Evolutionary conservation across 2,797 vertebrate genomes (phyloP).

Genomic region (Mormyrops attenuatus): DNA sequence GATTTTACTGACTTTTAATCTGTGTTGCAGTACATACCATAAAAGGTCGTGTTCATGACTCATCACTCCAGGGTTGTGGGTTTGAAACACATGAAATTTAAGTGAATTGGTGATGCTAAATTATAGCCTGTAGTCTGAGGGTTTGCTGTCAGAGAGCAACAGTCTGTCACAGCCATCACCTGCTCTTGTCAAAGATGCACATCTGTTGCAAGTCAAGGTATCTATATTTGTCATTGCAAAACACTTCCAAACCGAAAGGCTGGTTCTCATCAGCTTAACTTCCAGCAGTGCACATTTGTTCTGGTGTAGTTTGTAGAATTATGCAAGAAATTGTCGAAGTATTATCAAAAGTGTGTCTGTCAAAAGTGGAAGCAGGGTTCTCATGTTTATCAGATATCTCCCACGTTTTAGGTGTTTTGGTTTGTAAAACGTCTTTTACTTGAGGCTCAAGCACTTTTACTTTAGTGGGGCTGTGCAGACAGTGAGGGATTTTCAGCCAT

Average conservation of each 20-base stretch:
- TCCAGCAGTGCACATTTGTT: conserved; percentile 38
- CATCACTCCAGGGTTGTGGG: not conserved
- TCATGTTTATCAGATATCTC: conserved; percentile 2
- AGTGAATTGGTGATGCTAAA: not conserved
- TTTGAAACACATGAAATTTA: not conserved
- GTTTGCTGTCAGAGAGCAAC: not conserved
- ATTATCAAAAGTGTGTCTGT: conserved; percentile 5
- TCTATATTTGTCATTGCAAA: not conserved
- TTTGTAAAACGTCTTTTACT: conserved; percentile 1
- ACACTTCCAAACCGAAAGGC: not conserved
- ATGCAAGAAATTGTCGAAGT: not conserved
- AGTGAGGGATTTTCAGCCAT: not conserved
- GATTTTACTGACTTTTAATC: not conserved
- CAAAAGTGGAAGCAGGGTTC: conserved; percentile 46
- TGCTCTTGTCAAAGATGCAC: not conserved
- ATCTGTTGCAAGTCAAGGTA: not conserved
- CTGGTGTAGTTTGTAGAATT: conserved; percentile 24
- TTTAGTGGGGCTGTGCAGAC: not conserved
- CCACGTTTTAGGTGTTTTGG: not conserved
- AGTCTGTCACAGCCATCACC: not conserved
- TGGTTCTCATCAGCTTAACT: not conserved
- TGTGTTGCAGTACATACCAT: not conserved
- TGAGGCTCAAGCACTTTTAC: not conserved
- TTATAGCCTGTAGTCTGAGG: not conserved
- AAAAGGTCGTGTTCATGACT: not conserved